Percentiles rank a stretch among this genome's conserved stretches.
Conservation (phyloP, 37 sponge, comb jelly and placozoan species). For the Agelas oroides region DNA sequence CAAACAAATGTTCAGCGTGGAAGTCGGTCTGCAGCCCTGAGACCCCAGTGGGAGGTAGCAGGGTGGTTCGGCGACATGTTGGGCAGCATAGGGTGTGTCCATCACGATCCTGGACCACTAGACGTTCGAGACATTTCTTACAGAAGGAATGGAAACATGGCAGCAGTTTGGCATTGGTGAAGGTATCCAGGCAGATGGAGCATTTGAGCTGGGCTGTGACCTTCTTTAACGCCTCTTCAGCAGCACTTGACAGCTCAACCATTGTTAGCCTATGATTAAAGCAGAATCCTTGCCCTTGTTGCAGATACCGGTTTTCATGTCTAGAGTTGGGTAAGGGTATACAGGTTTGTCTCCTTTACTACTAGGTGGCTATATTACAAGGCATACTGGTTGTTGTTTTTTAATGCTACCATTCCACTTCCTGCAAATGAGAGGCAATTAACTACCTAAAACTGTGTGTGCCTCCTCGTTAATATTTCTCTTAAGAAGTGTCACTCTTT, state of each 20-base stretch:
- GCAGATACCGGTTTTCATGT: no score
- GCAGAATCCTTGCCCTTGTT: no score
- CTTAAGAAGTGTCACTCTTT: no score
- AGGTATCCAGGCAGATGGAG: neutral
- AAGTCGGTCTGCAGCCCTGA: constrained; percentile 11
- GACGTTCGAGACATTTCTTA: constrained; percentile 1
- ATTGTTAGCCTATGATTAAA: constrained; percentile 44
- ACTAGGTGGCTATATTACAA: no score
- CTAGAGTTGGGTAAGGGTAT: no score
- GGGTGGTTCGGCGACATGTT: constrained; percentile 5
- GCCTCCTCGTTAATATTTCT: no score
- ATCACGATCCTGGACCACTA: neutral
- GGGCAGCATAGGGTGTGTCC: neutral
- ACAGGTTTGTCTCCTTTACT: no score
- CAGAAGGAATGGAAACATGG: constrained; percentile 29
- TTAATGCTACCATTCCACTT: no score
- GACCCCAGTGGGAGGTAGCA: constrained; percentile 6
- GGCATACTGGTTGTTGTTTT: no score
- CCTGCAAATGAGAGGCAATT: no score
- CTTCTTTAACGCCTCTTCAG: neutral
- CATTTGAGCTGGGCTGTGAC: constrained; percentile 7
- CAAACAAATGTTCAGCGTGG: constrained; percentile 16
- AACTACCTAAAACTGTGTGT: no score
- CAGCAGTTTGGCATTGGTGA: constrained; percentile 12
- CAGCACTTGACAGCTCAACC: no score